Percentiles rank a stretch among this genome's conserved stretches.
phyloP scores from a whole-genome alignment of 2,113 vertebrate genomes.

The Phylloscopus trochilus region DNA sequence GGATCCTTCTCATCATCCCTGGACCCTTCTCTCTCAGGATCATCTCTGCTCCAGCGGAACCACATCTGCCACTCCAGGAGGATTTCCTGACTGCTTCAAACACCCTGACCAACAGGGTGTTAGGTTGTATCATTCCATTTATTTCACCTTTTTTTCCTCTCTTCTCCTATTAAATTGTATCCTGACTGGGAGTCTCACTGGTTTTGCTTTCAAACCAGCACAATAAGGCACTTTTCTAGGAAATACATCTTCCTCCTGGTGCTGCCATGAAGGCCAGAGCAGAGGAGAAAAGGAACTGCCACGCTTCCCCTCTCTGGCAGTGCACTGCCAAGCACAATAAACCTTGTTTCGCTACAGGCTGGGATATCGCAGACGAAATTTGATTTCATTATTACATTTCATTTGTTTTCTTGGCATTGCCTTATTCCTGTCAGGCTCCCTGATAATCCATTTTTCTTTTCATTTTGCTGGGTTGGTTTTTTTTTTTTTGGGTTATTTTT shows the following conservation, averaged over 20 bases:
- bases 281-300: background rate
- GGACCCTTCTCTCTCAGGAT: too few species aligned
- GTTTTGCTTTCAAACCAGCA: too few species aligned
- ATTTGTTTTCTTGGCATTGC: constrained; percentile 58
- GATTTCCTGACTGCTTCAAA: too few species aligned
- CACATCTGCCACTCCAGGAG: too few species aligned
- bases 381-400: constrained; percentile 58
- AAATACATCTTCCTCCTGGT: background rate
- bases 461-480: background rate
- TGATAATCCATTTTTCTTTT: constrained; percentile 68
- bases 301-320: background rate
- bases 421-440: constrained; percentile 58
- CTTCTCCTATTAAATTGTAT: too few species aligned
- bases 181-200: too few species aligned
- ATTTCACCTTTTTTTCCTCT: too few species aligned
- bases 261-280: background rate
- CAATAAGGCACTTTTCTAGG: background rate
- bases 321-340: background rate
- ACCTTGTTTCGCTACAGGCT: constrained; percentile 13
- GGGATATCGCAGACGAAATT: constrained; percentile 29
- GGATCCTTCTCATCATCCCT: too few species aligned
- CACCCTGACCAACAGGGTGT: too few species aligned
- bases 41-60: too few species aligned
- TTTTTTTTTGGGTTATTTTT: background rate
- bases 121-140: too few species aligned